phyloP scores from a whole-genome alignment of 2,888 invertebrate genomes.

The Limnephilus rhombicus region DNA sequence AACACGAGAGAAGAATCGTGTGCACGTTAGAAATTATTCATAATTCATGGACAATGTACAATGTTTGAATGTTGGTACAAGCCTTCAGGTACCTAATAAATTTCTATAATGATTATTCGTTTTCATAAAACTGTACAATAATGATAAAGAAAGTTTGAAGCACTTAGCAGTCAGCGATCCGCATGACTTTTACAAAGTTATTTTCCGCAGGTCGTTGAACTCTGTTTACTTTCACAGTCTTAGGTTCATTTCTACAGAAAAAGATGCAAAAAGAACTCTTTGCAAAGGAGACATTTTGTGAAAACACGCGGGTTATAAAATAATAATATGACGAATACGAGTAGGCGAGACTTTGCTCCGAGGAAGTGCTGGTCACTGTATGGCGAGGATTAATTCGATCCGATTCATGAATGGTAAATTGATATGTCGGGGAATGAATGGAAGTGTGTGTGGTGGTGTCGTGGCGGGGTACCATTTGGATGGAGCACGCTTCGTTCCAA shows the following conservation, averaged over 20 bases:
- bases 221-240: neutral
- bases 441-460: neutral
- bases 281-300: neutral
- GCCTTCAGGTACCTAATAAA: neutral
- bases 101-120: neutral
- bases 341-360: neutral
- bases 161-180: neutral
- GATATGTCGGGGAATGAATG: neutral
- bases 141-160: neutral
- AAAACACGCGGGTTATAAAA: neutral
- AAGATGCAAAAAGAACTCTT: neutral
- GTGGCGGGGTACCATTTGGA: neutral
- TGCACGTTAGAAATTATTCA: neutral
- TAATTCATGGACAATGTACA: neutral
- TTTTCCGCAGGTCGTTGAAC: neutral
- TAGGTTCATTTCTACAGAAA: neutral
- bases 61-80: neutral
- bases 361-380: neutral
- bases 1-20: neutral
- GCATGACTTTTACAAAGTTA: neutral
- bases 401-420: neutral
- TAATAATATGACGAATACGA: neutral
- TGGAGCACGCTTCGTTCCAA: conserved; percentile 12
- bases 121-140: neutral
- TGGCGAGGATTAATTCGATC: neutral